Conservation (phyloP, 1,140 invertebrate genomes). For the Aphaenogaster ashmeadi region DNA sequence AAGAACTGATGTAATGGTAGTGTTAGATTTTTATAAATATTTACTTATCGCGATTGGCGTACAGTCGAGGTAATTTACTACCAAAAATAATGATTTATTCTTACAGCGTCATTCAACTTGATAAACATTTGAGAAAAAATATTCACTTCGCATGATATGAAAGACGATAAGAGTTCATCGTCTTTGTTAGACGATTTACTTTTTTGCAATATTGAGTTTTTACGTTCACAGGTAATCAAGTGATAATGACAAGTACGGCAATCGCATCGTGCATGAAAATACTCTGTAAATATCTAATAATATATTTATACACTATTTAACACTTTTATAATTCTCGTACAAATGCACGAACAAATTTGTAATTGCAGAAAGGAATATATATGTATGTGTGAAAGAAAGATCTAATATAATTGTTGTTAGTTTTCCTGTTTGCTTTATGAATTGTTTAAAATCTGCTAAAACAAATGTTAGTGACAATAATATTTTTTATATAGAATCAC, state of each 20-base stretch:
- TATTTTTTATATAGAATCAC: constrained; percentile 29
- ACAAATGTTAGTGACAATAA: constrained; percentile 1
- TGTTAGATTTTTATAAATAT: constrained; percentile 61
- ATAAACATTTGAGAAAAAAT: constrained; percentile 4
- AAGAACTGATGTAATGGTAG: constrained; percentile 57
- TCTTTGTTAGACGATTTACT: constrained; percentile 61
- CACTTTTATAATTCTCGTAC: constrained; percentile 73
- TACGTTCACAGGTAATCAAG: constrained; percentile 23
- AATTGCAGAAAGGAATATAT: constrained; percentile 61
- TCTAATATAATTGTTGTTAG: constrained; percentile 17
- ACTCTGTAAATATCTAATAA: constrained; percentile 74
- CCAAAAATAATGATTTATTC: background rate
- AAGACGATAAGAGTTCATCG: constrained; percentile 17
- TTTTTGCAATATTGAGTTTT: constrained; percentile 60
- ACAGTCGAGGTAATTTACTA: constrained; percentile 42
- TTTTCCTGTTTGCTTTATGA: constrained; percentile 13
- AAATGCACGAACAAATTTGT: constrained; percentile 65
- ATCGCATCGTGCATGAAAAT: constrained; percentile 61
- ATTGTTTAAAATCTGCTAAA: constrained; percentile 27
- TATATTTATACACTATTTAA: constrained; percentile 77
- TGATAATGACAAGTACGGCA: constrained; percentile 36
- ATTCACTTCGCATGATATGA: constrained; percentile 30
- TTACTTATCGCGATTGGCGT: constrained; percentile 44
- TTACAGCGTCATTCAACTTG: constrained; percentile 24
- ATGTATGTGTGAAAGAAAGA: constrained; percentile 21